These are phyloP conservation scores for Patella caerulea DNA, from an alignment of 2,888 invertebrate species.

Conservation along the genomic window DNA sequence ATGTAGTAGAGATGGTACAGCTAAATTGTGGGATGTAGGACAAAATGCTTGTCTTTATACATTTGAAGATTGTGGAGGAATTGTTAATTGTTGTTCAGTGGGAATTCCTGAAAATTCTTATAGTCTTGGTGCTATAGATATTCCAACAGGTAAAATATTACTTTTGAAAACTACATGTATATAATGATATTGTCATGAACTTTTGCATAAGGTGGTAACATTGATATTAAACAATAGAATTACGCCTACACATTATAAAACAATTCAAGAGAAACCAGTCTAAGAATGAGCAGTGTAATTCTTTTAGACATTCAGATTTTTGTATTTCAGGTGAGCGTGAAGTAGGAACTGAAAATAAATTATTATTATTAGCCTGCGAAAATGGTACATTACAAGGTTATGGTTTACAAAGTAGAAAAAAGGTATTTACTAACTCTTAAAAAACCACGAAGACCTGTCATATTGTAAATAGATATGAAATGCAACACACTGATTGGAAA, in stretches of 20 bases:
- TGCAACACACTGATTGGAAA: too few relatives aligned
- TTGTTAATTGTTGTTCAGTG: conserved; percentile 77
- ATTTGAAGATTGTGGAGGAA: conserved; percentile 74
- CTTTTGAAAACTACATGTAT: too few relatives aligned
- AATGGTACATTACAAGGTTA: conserved; percentile 76
- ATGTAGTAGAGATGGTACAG: conserved; percentile 81
- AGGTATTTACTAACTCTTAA: conserved; percentile 42
- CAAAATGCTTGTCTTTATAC: conserved; percentile 76
- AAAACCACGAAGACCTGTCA: too few relatives aligned
- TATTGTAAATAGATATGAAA: too few relatives aligned
- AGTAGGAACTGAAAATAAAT: conserved; percentile 78
- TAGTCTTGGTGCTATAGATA: conserved; percentile 60
- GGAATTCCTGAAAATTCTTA: conserved; percentile 68
- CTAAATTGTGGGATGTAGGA: conserved; percentile 81
- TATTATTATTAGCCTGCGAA: conserved; percentile 78
- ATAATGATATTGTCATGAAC: too few relatives aligned
- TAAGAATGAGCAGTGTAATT: neutral
- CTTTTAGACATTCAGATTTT: conserved; percentile 17
- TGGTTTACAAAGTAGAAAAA: conserved; percentile 75
- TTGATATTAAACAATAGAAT: neutral
- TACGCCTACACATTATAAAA: too few relatives aligned
- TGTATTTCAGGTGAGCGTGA: conserved; percentile 73
- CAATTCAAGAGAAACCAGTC: neutral
- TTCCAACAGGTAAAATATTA: conserved; percentile 59
- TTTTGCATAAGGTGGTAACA: too few relatives aligned